A percentile compares a stretch with the other conserved stretches of the same genome.
phyloP scores from a whole-genome alignment of 2,797 vertebrate genomes.

The Enteromius treurensis region DNA sequence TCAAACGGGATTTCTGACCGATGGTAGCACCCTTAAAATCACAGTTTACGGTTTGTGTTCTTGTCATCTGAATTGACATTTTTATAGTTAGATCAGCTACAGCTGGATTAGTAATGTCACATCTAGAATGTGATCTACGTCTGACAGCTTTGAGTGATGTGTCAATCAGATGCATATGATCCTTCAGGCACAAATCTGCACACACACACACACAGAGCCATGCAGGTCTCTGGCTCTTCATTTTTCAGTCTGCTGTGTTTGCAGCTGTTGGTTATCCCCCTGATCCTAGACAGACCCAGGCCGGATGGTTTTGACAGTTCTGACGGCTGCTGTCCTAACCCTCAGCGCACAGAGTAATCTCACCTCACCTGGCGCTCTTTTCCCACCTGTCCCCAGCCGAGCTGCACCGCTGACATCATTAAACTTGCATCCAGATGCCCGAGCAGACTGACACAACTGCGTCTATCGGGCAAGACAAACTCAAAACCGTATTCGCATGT shows the following conservation, averaged over 20 bases:
- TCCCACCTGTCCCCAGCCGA: constrained; percentile 69
- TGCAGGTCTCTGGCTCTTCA: constrained; percentile 16
- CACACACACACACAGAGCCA: background rate
- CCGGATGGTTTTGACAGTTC: constrained; percentile 74
- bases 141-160: constrained; percentile 40
- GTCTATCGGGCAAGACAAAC: constrained; percentile 29
- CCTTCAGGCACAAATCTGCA: constrained; percentile 6
- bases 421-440: constrained; percentile 55
- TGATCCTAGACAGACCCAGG: constrained; percentile 60
- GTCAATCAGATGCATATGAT: constrained; percentile 36
- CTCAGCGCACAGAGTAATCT: constrained; percentile 78
- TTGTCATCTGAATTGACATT: constrained; percentile 5
- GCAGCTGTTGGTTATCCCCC: constrained; percentile 62
- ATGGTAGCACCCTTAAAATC: background rate
- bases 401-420: constrained; percentile 60
- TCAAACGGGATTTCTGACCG: constrained; percentile 3
- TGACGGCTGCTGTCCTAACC: constrained; percentile 81
- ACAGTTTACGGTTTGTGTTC: background rate
- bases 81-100: constrained; percentile 28
- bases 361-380: constrained; percentile 73
- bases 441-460: constrained; percentile 51
- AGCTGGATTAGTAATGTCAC: constrained; percentile 22
- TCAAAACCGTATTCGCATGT: background rate
- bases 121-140: background rate
- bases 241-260: constrained; percentile 52